Evolutionary conservation across 2,113 vertebrate species (phyloP).

Genomic region (Cyprinus carpio): DNA sequence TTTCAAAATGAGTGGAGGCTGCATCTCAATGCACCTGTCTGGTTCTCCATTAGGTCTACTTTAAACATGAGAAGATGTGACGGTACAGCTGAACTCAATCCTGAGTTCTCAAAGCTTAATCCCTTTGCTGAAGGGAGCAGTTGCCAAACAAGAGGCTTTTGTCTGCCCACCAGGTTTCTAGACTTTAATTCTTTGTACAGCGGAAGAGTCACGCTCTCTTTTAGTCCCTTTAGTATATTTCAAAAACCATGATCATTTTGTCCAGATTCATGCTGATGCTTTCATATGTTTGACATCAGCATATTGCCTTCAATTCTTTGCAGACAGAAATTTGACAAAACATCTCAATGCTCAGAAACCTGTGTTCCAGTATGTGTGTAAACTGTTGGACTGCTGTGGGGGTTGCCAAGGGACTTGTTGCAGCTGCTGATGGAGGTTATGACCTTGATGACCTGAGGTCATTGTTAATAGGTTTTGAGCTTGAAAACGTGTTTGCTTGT

Average conservation of each 20-base stretch:
- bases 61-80: slow-evolving; percentile 35
- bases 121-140: slow-evolving; percentile 21
- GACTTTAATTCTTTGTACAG: neutral
- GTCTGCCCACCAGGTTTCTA: slow-evolving; percentile 13
- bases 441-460: slow-evolving; percentile 31
- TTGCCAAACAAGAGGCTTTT: slow-evolving; percentile 21
- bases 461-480: neutral
- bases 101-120: slow-evolving; percentile 20
- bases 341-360: neutral
- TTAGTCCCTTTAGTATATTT: slow-evolving; percentile 3
- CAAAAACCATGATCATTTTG: neutral
- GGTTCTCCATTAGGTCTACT: neutral
- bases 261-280: neutral
- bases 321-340: neutral
- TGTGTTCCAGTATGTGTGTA: neutral
- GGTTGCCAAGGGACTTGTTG: slow-evolving; percentile 24
- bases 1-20: neutral
- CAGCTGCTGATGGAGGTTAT: slow-evolving; percentile 19
- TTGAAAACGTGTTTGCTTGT: neutral
- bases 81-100: slow-evolving; percentile 1
- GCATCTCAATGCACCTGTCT: neutral
- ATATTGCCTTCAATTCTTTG: neutral
- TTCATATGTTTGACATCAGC: neutral
- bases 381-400: neutral
- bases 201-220: slow-evolving; percentile 25